phyloP scores from a whole-genome alignment of 2,888 invertebrate genomes.

The Tanypteryx hageni region DNA sequence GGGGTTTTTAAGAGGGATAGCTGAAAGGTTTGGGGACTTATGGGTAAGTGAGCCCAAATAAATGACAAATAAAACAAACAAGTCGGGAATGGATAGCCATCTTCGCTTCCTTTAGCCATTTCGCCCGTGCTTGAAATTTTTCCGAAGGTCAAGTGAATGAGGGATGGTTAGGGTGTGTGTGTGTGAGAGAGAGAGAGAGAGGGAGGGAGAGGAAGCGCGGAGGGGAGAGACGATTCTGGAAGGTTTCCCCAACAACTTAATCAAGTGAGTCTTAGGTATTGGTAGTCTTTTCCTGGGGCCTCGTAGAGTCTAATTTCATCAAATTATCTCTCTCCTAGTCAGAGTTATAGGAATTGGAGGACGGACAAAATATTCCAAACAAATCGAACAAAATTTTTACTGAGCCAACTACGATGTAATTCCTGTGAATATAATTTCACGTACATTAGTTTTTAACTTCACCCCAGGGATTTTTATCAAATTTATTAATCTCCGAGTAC shows the following conservation, averaged over 20 bases:
- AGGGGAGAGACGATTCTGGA: conserved; percentile 23
- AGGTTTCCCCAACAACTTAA: conserved; percentile 28
- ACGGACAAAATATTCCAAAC: no score
- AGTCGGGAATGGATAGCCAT: conserved; percentile 52
- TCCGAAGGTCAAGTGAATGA: conserved; percentile 63
- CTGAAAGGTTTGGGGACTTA: conserved; percentile 49
- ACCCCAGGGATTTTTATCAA: no score
- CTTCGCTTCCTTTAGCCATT: conserved; percentile 22
- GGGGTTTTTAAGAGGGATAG: conserved; percentile 44
- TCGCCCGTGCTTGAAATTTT: conserved; percentile 58
- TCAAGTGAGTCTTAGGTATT: conserved; percentile 29
- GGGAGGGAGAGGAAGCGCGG: not conserved
- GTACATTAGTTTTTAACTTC: no score
- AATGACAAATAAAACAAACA: conserved; percentile 63
- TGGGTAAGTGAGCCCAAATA: conserved; percentile 60
- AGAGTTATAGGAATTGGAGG: no score
- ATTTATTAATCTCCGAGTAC: no score
- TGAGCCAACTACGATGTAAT: no score
- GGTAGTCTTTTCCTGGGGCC: not conserved
- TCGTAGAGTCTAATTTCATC: not conserved
- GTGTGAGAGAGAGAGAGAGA: not conserved
- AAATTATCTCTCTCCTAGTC: not conserved
- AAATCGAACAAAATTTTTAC: no score
- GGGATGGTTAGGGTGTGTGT: not conserved
- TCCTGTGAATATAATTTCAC: no score